Evolutionary conservation across 1,140 invertebrate genomes (phyloP).

Genomic region (Lerema accius): DNA sequence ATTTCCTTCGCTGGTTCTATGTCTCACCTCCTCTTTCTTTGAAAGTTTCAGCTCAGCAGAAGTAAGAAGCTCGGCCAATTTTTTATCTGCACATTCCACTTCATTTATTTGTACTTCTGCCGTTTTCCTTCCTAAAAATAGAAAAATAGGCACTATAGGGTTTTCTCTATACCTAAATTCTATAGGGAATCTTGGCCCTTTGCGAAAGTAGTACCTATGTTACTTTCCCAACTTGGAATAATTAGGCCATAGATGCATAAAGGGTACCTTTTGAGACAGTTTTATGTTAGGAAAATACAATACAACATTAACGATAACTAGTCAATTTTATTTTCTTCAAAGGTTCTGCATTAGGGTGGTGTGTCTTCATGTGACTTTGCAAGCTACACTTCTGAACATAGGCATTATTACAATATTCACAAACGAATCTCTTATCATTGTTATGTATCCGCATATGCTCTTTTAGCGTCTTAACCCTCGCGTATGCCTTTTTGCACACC

Average conservation of each 20-base stretch:
- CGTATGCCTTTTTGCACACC: conserved; percentile 80
- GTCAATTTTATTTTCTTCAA: conserved; percentile 40
- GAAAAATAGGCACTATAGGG: conserved; percentile 73
- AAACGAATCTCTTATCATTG: conserved; percentile 73
- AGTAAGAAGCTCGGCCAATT: conserved; percentile 33
- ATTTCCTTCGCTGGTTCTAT: conserved; percentile 45
- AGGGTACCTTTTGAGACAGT: no score
- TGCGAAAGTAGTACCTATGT: neutral
- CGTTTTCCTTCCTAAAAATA: conserved; percentile 76
- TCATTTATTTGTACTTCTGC: conserved; percentile 53
- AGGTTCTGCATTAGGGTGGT: conserved; percentile 59
- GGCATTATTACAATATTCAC: conserved; percentile 81
- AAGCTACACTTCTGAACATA: conserved; percentile 79
- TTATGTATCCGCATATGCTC: conserved; percentile 81
- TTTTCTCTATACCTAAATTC: conserved; percentile 40
- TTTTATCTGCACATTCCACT: conserved; percentile 50
- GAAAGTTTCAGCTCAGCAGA: conserved; percentile 31
- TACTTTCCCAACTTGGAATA: neutral
- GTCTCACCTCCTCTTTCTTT: conserved; percentile 29
- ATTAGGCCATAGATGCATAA: conserved; percentile 1
- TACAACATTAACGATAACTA: no score
- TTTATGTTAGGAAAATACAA: no score
- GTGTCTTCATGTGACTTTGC: conserved; percentile 70
- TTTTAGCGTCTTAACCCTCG: conserved; percentile 78
- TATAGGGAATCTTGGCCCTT: neutral